A percentile compares a stretch with the other conserved stretches of the same genome.
Conservation (phyloP, 2,888 invertebrate genomes). For the Lutraria lutraria region DNA sequence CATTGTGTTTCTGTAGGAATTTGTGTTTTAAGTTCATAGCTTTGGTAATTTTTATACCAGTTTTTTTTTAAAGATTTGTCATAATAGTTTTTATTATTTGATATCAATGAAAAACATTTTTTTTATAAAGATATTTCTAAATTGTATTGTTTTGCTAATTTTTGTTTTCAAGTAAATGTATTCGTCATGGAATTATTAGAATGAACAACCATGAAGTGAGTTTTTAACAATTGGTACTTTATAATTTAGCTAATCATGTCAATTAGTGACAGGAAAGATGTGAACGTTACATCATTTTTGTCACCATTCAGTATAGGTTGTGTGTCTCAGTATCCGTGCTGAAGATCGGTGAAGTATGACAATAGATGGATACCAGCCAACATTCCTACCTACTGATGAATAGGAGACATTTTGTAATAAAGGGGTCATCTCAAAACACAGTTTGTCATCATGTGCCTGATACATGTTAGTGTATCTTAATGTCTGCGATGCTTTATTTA, state of each 20-base stretch:
- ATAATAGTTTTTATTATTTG: no score
- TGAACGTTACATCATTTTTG: background rate
- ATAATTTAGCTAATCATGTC: background rate
- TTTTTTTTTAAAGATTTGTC: no score
- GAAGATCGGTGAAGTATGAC: conserved; percentile 57
- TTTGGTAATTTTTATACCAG: no score
- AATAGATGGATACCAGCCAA: conserved; percentile 60
- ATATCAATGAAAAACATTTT: no score
- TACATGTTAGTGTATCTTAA: background rate
- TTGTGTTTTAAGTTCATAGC: no score
- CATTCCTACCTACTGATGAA: conserved; percentile 49
- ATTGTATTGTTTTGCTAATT: no score
- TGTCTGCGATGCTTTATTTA: background rate
- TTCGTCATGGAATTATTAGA: no score
- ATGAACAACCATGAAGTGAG: background rate
- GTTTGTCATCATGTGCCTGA: background rate
- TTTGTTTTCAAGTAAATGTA: no score
- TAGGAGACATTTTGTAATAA: conserved; percentile 47
- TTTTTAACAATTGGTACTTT: background rate
- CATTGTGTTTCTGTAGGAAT: no score
- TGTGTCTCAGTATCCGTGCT: background rate
- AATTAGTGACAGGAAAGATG: background rate
- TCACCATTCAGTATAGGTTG: background rate
- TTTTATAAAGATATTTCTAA: no score
- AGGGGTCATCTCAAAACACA: conserved; percentile 48